Base-by-base conservation (phyloP, 2,113 vertebrate species). In the Sebastes schlegelii region DNA sequence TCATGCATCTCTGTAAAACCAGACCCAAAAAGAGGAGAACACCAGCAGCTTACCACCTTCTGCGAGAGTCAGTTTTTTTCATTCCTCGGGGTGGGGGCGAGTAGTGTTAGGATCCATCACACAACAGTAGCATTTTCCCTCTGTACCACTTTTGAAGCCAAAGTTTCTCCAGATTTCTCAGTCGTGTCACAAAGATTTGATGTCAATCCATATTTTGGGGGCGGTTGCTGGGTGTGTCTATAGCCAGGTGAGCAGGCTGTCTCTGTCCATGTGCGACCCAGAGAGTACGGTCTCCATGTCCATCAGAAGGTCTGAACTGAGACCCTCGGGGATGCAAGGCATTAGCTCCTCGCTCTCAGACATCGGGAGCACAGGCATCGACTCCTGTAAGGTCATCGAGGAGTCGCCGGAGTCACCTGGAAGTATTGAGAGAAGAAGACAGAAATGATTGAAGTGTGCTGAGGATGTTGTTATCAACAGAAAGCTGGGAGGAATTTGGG, bases 231-330 rank as follows among this genome's bases (percentile, higher is more conserved):
- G 51, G 48, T 11, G 66, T 69, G 85, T 95, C 97, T 98, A 99
- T 96, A 99, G 95, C 97, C 97, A 99, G 85, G 98, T 98, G 91
- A 98, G 97, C 93, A 99, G 97, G 94, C 97, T 98, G 94, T 99
- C 98, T 95, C 97, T 98, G 95, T 99, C 98, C 93, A 98, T 96
- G 93, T 97, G 98, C 86, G 97, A 97, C 89, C 96, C 97, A 54
- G 97, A 97, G 90, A 99, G 94, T 87, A 99, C 97, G 21, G 97
- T 98, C 88, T 99, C 98, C 97, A 99, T 98, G 95, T 99, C 98
- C 92, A 97, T 98, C 83, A 99, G 96, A 91, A 99, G 96, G 94
- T 99, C 98, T 63, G 98, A 98, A 89, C 96, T 97, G 90, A 99
- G 95, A 80, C 97, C 97, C 90, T 99, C 98, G 63, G 98, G 97